Evolutionary conservation across 2,888 invertebrate genomes (phyloP), one percentile per base, ranked within the genome.

Genomic region (Synergus itoensis): DNA sequence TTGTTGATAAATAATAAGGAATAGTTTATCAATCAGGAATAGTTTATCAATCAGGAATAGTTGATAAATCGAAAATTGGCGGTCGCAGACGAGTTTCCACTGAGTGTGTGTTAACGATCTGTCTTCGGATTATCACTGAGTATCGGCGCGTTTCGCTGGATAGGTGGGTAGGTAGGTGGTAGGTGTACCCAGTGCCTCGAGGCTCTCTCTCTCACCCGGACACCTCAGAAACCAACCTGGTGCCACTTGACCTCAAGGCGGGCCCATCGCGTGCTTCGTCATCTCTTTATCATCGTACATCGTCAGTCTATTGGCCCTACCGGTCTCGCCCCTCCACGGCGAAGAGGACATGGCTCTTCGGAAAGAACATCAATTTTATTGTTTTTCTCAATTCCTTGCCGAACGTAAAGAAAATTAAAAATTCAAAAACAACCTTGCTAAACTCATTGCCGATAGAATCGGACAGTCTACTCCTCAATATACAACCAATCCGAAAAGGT

Each of bases 341-440:
- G 91, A 92, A 92, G 92, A 92, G 92, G 92, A 91, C 90, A 90
- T 87, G 90, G 89, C 92, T 92, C 92, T 92, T 92, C 92, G 92
- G 92, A 92, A 92, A 92, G 92, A 92, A 92, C 91, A 92, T 92
- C 91, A 90, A 92, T 89, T 90, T 89, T 90, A 87, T 90, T 87
- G 84, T 87, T 82, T 79, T 84, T 84, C 80, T 77, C 81, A 63
- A 65, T 87, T 84, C 85, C 85, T 89, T 87, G 86, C 85, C 88
- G 85, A 87, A 87, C 86, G 88, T 87, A 86, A 86, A 85, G 80
- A 85, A 86, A 87, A 78, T 81, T 81, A 80, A 81, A 80, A 81
- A 81, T 63, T 65, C 80, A 81, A 82, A 83, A 80, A 43, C n/a
- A 69, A 28, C 73, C 21, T 45, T 45, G 45, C 67, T 79, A 77